phyloP scores from a whole-genome alignment of 53 echinoderm and acorn worm genomes.

The Astropecten irregularis region DNA sequence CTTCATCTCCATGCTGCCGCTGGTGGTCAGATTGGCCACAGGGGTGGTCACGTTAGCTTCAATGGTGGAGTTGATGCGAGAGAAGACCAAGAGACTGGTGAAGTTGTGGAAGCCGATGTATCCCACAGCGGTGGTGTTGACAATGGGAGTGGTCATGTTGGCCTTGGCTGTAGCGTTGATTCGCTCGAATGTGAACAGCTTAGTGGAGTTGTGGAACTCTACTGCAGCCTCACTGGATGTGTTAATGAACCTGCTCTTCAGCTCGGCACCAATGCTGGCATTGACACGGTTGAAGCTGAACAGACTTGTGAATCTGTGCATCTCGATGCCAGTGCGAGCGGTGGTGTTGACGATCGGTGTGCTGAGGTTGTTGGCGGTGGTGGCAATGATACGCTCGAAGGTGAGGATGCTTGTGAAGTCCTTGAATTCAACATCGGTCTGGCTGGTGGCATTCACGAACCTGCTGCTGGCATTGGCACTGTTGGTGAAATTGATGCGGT shows the following conservation, averaged over 20 bases:
- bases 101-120: conserved; percentile 60
- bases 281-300: conserved; percentile 69
- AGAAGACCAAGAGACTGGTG: conserved; percentile 49
- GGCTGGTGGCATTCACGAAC: conserved; percentile 60
- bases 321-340: conserved; percentile 32
- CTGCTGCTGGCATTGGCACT: conserved; percentile 49
- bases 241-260: conserved; percentile 62
- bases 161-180: conserved; percentile 70
- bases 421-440: conserved; percentile 42
- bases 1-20: conserved; percentile 59
- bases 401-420: conserved; percentile 52
- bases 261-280: conserved; percentile 24
- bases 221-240: conserved; percentile 44
- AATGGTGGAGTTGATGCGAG: conserved; percentile 65
- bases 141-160: conserved; percentile 50
- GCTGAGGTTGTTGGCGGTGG: conserved; percentile 49
- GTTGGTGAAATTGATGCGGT: conserved; percentile 49
- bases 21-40: conserved; percentile 49
- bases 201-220: conserved; percentile 63
- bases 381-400: conserved; percentile 67
- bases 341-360: conserved; percentile 57
- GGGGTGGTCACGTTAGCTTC: conserved; percentile 47
- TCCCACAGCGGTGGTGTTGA: conserved; percentile 58
- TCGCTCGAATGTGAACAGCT: conserved; percentile 65
- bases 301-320: conserved; percentile 59